Base-by-base conservation (phyloP, 2,888 invertebrate genomes). In the Agrochola circellaris region DNA sequence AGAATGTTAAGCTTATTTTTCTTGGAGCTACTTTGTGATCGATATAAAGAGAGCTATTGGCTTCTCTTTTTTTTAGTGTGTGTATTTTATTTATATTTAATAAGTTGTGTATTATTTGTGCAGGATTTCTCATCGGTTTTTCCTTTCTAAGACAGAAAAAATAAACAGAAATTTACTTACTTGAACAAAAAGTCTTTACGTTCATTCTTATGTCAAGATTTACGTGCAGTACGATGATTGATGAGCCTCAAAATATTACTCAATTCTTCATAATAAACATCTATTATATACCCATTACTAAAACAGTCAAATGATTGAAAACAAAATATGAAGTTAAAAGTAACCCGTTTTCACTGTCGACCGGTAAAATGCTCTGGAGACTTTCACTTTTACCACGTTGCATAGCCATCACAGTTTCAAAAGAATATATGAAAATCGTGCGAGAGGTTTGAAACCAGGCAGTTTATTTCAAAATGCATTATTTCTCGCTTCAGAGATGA, bases 381-480 rank as follows among this genome's bases (percentile, higher is more conserved):
- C 11, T 26, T 38, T 5, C 45, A 82, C 54, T 48, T 77, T 20
- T 30, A 54, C 60, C 15, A 15, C 60, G 38, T 66, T 65, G 30
- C 64, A 15, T 17, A 75, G 15, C 38, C n/a, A 62, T 54, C 58
- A 64, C 8, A 58, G n/a, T 69, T 68, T 58, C 23, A 69, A 68
- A 75, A 69, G 79, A 64, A 75, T 76, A 17, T 1, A 60, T 65
- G 23, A 65, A 60, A 76, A 54, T 62, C 54, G 11, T 48, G 23
- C 34, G 4, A 42, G 42, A n/a, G n/a, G 42, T 81, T 75, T 58
- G 4, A 62, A 60, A 38, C 30, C 34, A 38, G 60, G 13, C 15
- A 62, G 61, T 51, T 76, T 82, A 65, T 74, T 81, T 34, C 8
- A 67, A 75, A 79, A 67, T 75, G 61, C 82, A 67, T 62, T 79